Percentiles rank a stretch among this genome's conserved stretches.
Evolutionary conservation across 2,797 vertebrate species (phyloP).

Genomic region (Zonotrichia albicollis): DNA sequence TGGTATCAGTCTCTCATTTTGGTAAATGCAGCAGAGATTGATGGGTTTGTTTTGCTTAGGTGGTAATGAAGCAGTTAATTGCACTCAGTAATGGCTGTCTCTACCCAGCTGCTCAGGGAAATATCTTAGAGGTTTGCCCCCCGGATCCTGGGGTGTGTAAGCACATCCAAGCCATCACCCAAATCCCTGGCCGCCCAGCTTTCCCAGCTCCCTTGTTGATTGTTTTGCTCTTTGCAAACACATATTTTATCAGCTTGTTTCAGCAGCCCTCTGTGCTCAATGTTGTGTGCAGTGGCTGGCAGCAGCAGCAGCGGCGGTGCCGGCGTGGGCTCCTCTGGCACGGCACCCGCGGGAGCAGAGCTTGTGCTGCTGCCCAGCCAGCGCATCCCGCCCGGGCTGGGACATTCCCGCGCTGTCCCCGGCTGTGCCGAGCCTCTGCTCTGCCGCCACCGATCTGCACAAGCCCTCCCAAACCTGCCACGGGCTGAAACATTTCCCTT

Average conservation of each 20-base stretch:
- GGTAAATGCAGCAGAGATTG: not conserved
- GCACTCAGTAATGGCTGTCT: not conserved
- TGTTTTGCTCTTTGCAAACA: not conserved
- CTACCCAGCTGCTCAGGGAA: not conserved
- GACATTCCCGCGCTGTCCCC: not conserved
- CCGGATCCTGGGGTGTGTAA: accelerated
- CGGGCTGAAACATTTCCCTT: not conserved
- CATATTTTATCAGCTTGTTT: not conserved
- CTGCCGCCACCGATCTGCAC: not conserved
- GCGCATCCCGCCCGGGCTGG: not conserved
- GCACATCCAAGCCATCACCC: not conserved
- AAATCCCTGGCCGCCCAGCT: not conserved
- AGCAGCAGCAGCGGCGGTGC: not conserved
- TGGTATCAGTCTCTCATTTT: not conserved
- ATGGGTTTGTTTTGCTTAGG: constrained; percentile 14
- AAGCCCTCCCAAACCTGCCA: not conserved
- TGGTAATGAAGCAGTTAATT: constrained; percentile 51
- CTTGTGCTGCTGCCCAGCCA: not conserved
- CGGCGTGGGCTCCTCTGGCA: accelerated
- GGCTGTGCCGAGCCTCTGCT: accelerated
- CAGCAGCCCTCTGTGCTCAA: not conserved
- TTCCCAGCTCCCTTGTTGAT: not conserved
- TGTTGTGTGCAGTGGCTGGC: not conserved
- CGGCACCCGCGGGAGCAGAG: not conserved
- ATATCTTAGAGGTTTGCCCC: not conserved